phyloP scores from a whole-genome alignment of 2,113 vertebrate species.

The Oryzias melastigma region DNA sequence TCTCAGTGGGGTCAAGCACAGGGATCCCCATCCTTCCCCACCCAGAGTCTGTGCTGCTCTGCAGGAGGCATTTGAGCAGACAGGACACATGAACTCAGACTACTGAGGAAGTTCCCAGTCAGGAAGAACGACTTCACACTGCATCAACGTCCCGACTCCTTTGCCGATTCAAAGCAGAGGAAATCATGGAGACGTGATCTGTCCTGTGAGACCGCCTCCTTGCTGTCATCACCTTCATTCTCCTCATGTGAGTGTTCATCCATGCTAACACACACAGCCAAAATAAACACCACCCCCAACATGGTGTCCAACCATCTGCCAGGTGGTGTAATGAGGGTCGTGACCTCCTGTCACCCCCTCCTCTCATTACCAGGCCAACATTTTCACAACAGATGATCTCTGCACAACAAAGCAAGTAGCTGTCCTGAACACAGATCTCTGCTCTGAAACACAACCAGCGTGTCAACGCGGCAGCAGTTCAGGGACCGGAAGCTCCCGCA shows the following conservation, averaged over 20 bases:
- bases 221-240: background rate
- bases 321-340: conserved; percentile 67
- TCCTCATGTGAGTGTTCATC: conserved; percentile 19
- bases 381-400: conserved; percentile 16
- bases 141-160: too few relatives aligned
- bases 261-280: conserved; percentile 14
- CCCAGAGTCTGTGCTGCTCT: background rate
- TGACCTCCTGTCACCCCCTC: conserved; percentile 46
- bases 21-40: conserved; percentile 13
- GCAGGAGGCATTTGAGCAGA: conserved; percentile 12
- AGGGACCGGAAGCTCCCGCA: too few relatives aligned
- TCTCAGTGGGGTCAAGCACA: conserved; percentile 35
- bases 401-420: background rate
- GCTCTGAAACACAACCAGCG: background rate
- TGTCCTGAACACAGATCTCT: background rate
- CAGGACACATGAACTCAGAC: background rate
- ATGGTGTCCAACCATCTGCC: conserved; percentile 57
- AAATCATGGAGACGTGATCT: background rate
- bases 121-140: too few relatives aligned
- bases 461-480: too few relatives aligned
- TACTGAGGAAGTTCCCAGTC: too few relatives aligned
- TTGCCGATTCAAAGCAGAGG: background rate
- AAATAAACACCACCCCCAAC: conserved; percentile 6
- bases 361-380: conserved; percentile 31
- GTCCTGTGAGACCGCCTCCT: background rate